Evolutionary conservation across 2,888 invertebrate species (phyloP).

Genomic region (Acleris sparsana): DNA sequence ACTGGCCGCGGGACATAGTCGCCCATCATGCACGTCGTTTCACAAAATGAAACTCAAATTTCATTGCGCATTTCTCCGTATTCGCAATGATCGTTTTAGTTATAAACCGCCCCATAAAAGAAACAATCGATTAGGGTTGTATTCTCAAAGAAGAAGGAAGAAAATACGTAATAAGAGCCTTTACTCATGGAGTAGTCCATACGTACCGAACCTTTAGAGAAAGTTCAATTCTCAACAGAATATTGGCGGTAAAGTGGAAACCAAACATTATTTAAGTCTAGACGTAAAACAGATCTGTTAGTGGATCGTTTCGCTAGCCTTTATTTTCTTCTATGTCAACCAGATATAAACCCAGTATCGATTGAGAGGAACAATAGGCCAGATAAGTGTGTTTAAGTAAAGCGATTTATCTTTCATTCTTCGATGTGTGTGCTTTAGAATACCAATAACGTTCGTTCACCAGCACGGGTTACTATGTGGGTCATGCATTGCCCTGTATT

Average conservation of each 20-base stretch:
- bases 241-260: neutral
- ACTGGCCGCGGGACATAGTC: neutral
- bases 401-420: slow-evolving; percentile 12
- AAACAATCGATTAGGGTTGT: neutral
- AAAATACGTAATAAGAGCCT: neutral
- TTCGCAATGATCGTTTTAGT: neutral
- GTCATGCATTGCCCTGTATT: slow-evolving; percentile 3
- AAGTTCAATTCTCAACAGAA: slow-evolving; percentile 7
- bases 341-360: slow-evolving; percentile 21
- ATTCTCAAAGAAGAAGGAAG: no score
- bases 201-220: neutral
- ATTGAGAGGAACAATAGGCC: slow-evolving; percentile 17
- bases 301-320: slow-evolving; percentile 8
- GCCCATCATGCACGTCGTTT: neutral
- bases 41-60: neutral
- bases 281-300: slow-evolving; percentile 15
- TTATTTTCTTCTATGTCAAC: slow-evolving; percentile 12
- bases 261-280: slow-evolving; percentile 11
- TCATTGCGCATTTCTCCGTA: no score
- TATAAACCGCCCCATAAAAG: neutral
- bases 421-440: slow-evolving; percentile 3
- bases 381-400: slow-evolving; percentile 18
- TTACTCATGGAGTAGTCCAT: neutral
- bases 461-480: neutral
- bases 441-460: neutral